phyloP scores from a whole-genome alignment of 2,888 invertebrate species.

The Cordilura impudica region DNA sequence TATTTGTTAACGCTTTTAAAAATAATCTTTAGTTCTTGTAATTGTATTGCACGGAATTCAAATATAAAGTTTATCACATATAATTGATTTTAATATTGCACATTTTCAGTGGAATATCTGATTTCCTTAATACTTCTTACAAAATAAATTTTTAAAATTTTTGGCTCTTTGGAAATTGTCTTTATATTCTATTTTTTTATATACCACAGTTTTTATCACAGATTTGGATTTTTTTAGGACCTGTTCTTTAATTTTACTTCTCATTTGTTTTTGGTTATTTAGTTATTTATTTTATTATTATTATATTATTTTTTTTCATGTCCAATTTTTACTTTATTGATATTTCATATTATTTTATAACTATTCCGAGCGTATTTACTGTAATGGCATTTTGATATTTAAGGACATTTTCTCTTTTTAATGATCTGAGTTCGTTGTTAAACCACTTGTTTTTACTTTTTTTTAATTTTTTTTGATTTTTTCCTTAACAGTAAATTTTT shows the following conservation, averaged over 20 bases:
- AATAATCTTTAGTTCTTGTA: too few relatives aligned
- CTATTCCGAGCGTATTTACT: too few relatives aligned
- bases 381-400: too few relatives aligned
- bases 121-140: neutral
- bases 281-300: neutral
- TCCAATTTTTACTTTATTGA: neutral
- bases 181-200: neutral
- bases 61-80: too few relatives aligned
- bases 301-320: neutral
- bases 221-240: neutral
- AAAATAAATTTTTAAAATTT: too few relatives aligned
- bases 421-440: too few relatives aligned
- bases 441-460: too few relatives aligned
- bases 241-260: neutral
- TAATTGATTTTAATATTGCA: conserved; percentile 72
- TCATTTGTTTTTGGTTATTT: neutral
- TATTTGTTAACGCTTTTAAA: too few relatives aligned
- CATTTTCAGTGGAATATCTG: neutral
- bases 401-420: neutral
- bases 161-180: neutral
- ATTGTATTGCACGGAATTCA: too few relatives aligned
- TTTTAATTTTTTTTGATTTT: too few relatives aligned
- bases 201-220: conserved; percentile 67
- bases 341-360: neutral
- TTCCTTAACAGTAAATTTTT: too few relatives aligned